Base-by-base conservation (phyloP, 23 tunicate species). In the Ascidia mentula region DNA sequence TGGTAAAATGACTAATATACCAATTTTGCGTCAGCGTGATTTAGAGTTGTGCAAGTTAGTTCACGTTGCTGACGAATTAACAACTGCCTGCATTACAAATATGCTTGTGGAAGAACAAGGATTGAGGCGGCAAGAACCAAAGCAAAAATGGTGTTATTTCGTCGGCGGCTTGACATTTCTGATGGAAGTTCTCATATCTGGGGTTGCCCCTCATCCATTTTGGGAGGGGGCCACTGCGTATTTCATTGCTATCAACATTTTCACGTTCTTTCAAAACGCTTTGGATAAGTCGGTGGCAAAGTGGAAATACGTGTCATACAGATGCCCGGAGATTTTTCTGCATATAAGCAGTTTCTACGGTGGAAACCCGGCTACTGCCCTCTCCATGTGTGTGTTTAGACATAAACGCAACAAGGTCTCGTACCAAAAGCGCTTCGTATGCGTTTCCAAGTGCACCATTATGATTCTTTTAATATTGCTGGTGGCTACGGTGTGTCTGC, bases 401-500 rank as follows among this genome's bases (percentile, higher is more conserved):
- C 65, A 53, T 28, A 53, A 53, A 9, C 65, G 65, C 13, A 53
- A 28, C 13, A 53, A 53, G 24, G 65, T 53, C 2, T 53, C 65
- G 4, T 53, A 53, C 13, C 65, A 53, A 53, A 6, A 28, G 13
- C 65, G 65, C 13, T 53, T 20, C 13, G 65, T 53, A 28, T 53
- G 65, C 28, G 24, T 53, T 53, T 53, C 65, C 7, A 53, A 53
- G 65, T 28, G 22, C 65, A 53, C 65, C 7, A 28, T 53, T 28
- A 53, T 53, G 65, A 53, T 53, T 9, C 65, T 53, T 5, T 53
- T 53, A 9, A 53, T 53, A 53, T 53, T 53, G 65, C 65, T 53
- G 65, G 65, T 53, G 65, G 65, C 65, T 28, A 53, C 65, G 24
- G 65, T 53, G 65, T 53, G 65, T 53, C 24, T 53, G 13, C 22